Conservation (phyloP, 2,797 vertebrate species). For the Salmo trutta region DNA sequence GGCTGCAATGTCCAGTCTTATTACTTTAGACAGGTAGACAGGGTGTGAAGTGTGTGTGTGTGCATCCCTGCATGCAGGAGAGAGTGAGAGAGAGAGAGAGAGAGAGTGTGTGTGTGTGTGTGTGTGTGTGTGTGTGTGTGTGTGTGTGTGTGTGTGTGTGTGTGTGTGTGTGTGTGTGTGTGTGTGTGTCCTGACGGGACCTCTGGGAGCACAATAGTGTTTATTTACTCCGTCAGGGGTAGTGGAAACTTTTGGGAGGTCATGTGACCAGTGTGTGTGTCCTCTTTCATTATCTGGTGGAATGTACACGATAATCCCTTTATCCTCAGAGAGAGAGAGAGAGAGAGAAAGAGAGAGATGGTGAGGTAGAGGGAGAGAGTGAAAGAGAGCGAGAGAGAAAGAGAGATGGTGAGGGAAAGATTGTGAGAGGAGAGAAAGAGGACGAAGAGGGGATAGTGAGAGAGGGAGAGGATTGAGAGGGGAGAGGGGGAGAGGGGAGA, state of each 20-base stretch:
- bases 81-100: too few relatives aligned
- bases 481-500: too few relatives aligned
- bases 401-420: conserved; percentile 23
- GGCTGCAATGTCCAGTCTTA: too few relatives aligned
- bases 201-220: conserved; percentile 52
- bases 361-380: conserved; percentile 1
- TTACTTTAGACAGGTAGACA: too few relatives aligned
- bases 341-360: conserved; percentile 9
- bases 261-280: conserved; percentile 69
- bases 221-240: conserved; percentile 65
- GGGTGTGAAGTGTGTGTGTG: background rate
- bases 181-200: background rate
- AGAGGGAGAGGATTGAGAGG: background rate
- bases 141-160: background rate
- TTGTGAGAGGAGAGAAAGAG: background rate
- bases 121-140: too few relatives aligned
- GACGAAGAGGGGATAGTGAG: background rate
- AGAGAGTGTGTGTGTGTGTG: background rate
- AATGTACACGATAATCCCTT: conserved; percentile 75
- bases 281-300: conserved; percentile 71
- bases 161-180: background rate
- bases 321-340: conserved; percentile 47
- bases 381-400: conserved; percentile 16
- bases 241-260: conserved; percentile 70
- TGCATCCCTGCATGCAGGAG: too few relatives aligned